Evolutionary conservation across 1,140 invertebrate genomes (phyloP).

Genomic region (Campodea augens): DNA sequence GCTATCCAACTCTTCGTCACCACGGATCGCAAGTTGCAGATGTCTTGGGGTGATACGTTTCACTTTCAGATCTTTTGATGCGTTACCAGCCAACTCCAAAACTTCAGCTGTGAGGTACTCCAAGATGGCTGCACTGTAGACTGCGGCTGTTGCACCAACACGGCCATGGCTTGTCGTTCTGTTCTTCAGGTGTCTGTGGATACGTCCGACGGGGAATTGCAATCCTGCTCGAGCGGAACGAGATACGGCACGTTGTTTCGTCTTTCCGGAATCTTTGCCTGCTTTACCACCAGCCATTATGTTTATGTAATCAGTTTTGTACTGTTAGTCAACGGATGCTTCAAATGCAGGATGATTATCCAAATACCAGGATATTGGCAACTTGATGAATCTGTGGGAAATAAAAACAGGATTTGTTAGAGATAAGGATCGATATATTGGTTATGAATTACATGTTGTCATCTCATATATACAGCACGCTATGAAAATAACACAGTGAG

Average conservation of each 20-base stretch:
- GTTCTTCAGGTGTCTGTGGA: constrained; percentile 96
- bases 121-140: constrained; percentile 96
- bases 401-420: no score
- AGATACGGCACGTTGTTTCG: constrained; percentile 97
- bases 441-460: no score
- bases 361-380: no score
- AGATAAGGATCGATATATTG: no score
- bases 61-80: constrained; percentile 98
- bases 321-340: no score
- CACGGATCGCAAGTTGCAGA: constrained; percentile 94
- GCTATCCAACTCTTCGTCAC: constrained; percentile 98
- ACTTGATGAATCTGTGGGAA: no score
- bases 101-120: constrained; percentile 98
- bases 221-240: constrained; percentile 92
- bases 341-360: no score
- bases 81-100: constrained; percentile 92
- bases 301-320: no score
- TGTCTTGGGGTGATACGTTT: constrained; percentile 99
- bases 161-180: constrained; percentile 95
- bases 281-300: constrained; percentile 99
- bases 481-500: no score
- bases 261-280: constrained; percentile 98
- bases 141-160: constrained; percentile 95
- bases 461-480: no score
- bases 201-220: constrained; percentile 97